These are phyloP conservation scores for Amblyornis subalaris DNA, from an alignment of 2,113 vertebrate genomes.

Conservation along the genomic window DNA sequence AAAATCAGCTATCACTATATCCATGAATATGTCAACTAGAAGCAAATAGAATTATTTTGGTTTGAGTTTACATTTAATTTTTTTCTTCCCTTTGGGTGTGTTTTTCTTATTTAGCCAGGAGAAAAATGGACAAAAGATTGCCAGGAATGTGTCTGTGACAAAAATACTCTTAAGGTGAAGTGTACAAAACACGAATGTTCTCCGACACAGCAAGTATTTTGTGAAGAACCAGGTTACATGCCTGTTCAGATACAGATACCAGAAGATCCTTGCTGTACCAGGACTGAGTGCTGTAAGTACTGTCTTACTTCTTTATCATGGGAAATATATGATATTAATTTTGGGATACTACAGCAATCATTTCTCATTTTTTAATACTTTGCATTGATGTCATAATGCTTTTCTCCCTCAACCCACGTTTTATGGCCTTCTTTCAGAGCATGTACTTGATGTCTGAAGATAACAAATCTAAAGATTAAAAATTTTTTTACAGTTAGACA, in stretches of 20 bases:
- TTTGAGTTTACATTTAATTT: neutral
- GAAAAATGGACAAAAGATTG: constrained; percentile 54
- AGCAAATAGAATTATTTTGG: neutral
- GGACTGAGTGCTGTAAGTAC: constrained; percentile 65
- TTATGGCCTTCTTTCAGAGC: neutral
- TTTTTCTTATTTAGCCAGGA: constrained; percentile 49
- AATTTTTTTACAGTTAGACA: neutral
- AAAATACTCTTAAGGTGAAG: neutral
- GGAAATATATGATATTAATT: neutral
- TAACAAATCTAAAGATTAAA: neutral
- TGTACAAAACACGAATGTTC: constrained; percentile 52
- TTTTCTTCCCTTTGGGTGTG: neutral
- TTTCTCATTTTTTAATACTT: neutral
- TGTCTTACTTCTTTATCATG: neutral
- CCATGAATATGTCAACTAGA: neutral
- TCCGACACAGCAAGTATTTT: neutral
- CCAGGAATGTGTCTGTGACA: constrained; percentile 66
- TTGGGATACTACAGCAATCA: neutral
- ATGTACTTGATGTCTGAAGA: neutral
- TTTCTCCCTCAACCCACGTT: neutral
- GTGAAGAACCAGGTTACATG: constrained; percentile 47
- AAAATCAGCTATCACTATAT: neutral
- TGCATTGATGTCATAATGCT: neutral
- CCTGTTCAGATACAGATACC: neutral
- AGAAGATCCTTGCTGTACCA: constrained; percentile 65